These are phyloP conservation scores for Mastomys coucha DNA, from an alignment of 2,113 vertebrate genomes.

Conservation along the genomic window DNA sequence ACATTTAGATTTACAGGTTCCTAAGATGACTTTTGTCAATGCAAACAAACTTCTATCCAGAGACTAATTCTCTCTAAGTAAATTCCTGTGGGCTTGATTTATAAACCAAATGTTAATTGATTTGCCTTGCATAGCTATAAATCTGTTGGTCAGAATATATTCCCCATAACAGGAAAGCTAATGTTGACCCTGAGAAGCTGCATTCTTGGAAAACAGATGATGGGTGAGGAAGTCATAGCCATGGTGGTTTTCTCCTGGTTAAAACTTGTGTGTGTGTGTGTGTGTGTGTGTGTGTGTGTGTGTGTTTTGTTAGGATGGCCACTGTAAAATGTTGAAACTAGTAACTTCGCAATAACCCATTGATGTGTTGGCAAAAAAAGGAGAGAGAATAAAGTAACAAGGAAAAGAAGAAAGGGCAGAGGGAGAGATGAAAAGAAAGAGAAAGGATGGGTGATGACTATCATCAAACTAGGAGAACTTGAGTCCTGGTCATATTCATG, in stretches of 20 bases:
- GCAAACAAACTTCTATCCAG: constrained; percentile 27
- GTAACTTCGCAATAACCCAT: background rate
- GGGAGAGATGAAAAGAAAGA: background rate
- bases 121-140: background rate
- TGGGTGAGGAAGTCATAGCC: background rate
- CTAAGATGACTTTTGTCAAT: background rate
- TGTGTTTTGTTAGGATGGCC: background rate
- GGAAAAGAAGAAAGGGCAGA: background rate
- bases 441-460: background rate
- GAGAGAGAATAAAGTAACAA: background rate
- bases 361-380: background rate
- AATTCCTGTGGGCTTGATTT: background rate
- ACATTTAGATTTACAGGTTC: background rate
- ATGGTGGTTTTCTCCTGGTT: background rate
- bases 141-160: background rate
- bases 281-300: too few species aligned
- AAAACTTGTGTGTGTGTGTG: too few species aligned
- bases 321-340: background rate
- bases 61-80: constrained; percentile 6
- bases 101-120: constrained; percentile 6
- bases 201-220: background rate
- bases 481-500: background rate
- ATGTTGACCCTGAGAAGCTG: background rate
- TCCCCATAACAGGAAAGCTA: background rate
- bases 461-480: background rate